Evolutionary conservation across 1,140 invertebrate genomes (phyloP).

Genomic region (Penaeus japonicus): DNA sequence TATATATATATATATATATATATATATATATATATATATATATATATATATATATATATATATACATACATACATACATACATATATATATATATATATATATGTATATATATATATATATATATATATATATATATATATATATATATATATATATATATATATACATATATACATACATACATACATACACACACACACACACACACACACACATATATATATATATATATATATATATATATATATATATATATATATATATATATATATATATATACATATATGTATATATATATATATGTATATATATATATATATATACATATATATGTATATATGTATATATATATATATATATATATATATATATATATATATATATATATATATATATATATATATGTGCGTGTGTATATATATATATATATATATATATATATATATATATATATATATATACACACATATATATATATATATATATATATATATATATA

Average conservation of each 20-base stretch:
- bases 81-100: no score
- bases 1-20: no score
- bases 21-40: no score
- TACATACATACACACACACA: no score
- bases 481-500: neutral
- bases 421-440: neutral
- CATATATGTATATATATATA: neutral
- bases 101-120: no score
- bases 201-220: neutral
- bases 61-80: no score
- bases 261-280: neutral
- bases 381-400: no score
- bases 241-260: neutral
- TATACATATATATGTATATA: neutral
- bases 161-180: no score
- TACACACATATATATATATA: neutral
- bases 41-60: no score
- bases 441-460: neutral
- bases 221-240: neutral
- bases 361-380: neutral
- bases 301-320: neutral
- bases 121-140: no score
- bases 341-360: neutral
- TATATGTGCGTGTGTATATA: no score
- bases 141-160: no score